phyloP scores from a whole-genome alignment of 2,113 vertebrate species.

The Phrynocephalus versicolor region DNA sequence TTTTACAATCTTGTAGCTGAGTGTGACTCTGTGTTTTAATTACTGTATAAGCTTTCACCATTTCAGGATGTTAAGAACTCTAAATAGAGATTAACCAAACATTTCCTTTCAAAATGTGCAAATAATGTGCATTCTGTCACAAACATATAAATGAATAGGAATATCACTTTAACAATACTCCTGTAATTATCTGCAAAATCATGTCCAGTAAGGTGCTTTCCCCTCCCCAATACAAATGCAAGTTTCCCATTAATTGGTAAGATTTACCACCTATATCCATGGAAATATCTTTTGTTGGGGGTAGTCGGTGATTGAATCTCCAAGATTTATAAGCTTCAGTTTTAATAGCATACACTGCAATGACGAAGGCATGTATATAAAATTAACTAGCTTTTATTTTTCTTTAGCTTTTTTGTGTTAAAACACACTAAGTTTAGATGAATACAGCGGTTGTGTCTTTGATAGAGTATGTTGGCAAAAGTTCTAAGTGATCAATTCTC shows the following conservation, averaged over 20 bases:
- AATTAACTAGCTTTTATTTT: too few relatives aligned
- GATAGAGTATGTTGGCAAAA: too few relatives aligned
- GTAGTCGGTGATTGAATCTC: background rate
- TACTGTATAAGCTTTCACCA: conserved; percentile 36
- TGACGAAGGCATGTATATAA: background rate
- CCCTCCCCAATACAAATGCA: background rate
- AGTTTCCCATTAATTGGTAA: background rate
- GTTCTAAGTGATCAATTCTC: too few relatives aligned
- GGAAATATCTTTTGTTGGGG: background rate
- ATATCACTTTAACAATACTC: background rate
- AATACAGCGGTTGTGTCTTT: too few relatives aligned
- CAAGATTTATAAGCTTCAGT: background rate
- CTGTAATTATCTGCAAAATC: background rate
- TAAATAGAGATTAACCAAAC: conserved; percentile 38
- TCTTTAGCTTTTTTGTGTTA: too few relatives aligned
- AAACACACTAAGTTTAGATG: too few relatives aligned
- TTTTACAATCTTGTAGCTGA: conserved; percentile 10
- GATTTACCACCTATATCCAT: background rate
- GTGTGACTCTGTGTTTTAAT: conserved; percentile 24
- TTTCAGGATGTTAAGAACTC: conserved; percentile 33
- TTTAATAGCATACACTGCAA: background rate
- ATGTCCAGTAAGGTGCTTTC: background rate
- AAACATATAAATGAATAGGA: conserved; percentile 40
- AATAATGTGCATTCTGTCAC: conserved; percentile 14
- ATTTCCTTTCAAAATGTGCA: conserved; percentile 17